A percentile compares a stretch with the other conserved stretches of the same genome.
These are phyloP conservation scores for Forbesichthys agassizii DNA, from an alignment of 2,113 vertebrate genomes.

Conservation along the genomic window DNA sequence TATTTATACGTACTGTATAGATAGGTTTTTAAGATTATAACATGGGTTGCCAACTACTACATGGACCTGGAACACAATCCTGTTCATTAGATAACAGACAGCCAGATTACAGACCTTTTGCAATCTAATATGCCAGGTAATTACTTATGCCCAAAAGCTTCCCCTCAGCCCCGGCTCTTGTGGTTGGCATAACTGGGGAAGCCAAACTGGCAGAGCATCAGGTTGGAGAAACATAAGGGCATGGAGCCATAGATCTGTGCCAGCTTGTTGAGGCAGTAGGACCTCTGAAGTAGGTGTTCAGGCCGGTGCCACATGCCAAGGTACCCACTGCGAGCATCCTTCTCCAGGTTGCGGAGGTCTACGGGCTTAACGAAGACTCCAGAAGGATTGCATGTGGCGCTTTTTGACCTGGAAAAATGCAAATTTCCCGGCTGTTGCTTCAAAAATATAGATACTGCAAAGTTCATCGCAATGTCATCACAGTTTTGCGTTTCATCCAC, in stretches of 20 bases:
- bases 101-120: constrained; percentile 3
- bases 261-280: constrained; percentile 90
- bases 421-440: constrained; percentile 13
- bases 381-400: constrained; percentile 71
- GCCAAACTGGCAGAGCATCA: constrained; percentile 95
- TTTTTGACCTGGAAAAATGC: neutral
- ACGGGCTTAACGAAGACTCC: constrained; percentile 92
- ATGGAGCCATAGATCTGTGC: constrained; percentile 85
- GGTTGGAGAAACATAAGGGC: constrained; percentile 91
- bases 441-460: constrained; percentile 80
- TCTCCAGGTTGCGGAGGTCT: constrained; percentile 89
- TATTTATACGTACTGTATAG: too few species aligned
- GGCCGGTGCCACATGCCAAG: constrained; percentile 94
- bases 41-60: too few species aligned
- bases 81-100: neutral
- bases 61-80: neutral
- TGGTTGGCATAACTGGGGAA: constrained; percentile 95
- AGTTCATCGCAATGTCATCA: constrained; percentile 94
- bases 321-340: constrained; percentile 86
- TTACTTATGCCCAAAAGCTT: neutral
- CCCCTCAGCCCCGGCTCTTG: constrained; percentile 76
- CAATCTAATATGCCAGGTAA: neutral
- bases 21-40: too few species aligned
- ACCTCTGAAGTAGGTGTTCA: constrained; percentile 91
- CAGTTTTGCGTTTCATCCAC: constrained; percentile 94